Conservation (phyloP, 2,797 vertebrate genomes). For the Lepilemur ruficaudatus region DNA sequence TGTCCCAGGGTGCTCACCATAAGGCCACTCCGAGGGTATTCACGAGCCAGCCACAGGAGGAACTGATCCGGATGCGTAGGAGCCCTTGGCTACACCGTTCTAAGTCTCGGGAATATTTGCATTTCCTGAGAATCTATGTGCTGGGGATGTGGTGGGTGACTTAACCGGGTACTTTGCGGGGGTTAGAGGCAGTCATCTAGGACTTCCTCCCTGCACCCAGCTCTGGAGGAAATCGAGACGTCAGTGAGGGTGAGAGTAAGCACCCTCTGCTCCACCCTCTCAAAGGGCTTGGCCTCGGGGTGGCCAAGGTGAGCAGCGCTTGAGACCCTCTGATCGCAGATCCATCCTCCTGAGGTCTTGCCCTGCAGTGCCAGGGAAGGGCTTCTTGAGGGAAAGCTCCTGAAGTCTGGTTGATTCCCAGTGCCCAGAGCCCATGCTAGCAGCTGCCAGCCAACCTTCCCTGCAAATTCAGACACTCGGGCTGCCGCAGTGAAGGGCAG, state of each 20-base stretch:
- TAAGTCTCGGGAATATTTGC: neutral
- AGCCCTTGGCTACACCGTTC: neutral
- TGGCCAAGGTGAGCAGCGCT: fast-evolving
- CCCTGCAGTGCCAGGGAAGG: too few species aligned
- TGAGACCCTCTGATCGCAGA: neutral
- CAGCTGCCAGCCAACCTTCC: neutral
- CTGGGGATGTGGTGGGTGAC: too few species aligned
- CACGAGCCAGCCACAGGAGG: neutral
- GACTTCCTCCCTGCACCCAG: neutral
- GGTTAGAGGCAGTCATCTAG: neutral
- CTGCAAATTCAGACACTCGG: neutral
- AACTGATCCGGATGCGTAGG: fast-evolving
- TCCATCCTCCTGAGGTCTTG: fast-evolving
- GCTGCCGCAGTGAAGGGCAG: slow-evolving; percentile 36
- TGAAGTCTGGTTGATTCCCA: neutral
- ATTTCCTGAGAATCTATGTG: neutral
- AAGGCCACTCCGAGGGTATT: fast-evolving
- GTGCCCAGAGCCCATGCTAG: neutral
- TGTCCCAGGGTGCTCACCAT: neutral
- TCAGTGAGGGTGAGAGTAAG: fast-evolving
- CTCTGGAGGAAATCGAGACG: neutral
- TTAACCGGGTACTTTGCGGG: fast-evolving
- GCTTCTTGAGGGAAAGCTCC: neutral
- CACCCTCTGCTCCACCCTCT: too few species aligned
- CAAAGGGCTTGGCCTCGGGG: neutral